Evolutionary conservation across 2,797 vertebrate genomes (phyloP).

Genomic region (Falco biarmicus): DNA sequence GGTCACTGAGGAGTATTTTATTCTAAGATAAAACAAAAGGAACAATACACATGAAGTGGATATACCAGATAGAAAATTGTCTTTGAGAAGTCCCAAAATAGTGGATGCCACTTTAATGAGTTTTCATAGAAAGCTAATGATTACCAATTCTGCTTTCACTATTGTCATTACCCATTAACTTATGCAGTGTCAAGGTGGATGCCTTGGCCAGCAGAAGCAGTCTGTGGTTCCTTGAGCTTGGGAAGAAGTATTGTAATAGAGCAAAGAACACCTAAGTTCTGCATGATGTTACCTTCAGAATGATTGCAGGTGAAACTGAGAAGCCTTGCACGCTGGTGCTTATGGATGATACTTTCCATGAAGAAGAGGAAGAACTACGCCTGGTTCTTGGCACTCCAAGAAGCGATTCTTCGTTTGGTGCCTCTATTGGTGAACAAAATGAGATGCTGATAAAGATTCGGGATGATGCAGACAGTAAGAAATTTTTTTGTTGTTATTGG

Average conservation of each 20-base stretch:
- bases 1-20: background rate
- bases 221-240: background rate
- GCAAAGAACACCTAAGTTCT: background rate
- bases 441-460: constrained; percentile 89
- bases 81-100: background rate
- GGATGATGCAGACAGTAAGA: constrained; percentile 92
- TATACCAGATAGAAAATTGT: background rate
- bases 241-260: background rate
- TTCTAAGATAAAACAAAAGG: background rate
- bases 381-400: constrained; percentile 88
- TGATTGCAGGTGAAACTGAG: constrained; percentile 86
- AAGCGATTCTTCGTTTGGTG: constrained; percentile 88
- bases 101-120: background rate
- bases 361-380: constrained; percentile 90
- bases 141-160: background rate
- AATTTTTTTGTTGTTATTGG: background rate
- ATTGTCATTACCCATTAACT: background rate
- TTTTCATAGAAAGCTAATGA: background rate
- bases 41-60: background rate
- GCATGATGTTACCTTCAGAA: constrained; percentile 8
- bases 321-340: constrained; percentile 86
- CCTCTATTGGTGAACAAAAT: constrained; percentile 86
- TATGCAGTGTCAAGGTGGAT: background rate
- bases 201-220: background rate
- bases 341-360: constrained; percentile 86